phyloP scores from a whole-genome alignment of 2,113 vertebrate genomes.

The Megaceryle torquata region DNA sequence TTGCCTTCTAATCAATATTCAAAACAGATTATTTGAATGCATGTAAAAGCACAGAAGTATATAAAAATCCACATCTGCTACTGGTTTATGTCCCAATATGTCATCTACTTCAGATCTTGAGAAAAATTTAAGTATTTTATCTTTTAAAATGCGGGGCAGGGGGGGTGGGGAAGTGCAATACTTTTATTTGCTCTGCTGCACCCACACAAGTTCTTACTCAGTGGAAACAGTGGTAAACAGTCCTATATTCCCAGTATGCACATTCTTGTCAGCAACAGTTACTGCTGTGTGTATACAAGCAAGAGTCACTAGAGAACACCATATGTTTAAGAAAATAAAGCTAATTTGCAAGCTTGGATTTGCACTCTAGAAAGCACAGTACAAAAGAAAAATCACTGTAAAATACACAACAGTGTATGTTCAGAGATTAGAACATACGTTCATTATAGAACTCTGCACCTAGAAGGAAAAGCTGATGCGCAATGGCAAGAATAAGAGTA shows the following conservation, averaged over 20 bases:
- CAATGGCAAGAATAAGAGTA: neutral
- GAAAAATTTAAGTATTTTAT: neutral
- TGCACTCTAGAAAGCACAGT: neutral
- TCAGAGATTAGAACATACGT: neutral
- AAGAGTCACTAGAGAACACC: neutral
- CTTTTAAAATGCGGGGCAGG: neutral
- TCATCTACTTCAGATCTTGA: neutral
- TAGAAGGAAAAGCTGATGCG: neutral
- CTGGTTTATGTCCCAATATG: neutral
- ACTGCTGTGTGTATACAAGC: neutral
- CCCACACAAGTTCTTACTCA: accelerated
- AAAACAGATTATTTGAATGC: neutral
- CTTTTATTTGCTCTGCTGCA: neutral
- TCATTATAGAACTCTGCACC: neutral
- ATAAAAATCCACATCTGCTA: neutral
- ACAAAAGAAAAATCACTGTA: neutral
- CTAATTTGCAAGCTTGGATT: neutral
- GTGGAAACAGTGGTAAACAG: neutral
- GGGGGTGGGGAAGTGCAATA: accelerated
- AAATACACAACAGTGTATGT: neutral
- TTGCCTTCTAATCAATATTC: neutral
- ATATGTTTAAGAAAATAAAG: neutral
- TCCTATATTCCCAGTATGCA: neutral
- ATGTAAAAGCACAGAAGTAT: neutral
- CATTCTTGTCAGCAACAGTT: neutral